A percentile compares a stretch with the other conserved stretches of the same genome.
Conservation (phyloP, 1,140 invertebrate genomes). For the Chrysomallon squamiferum region DNA sequence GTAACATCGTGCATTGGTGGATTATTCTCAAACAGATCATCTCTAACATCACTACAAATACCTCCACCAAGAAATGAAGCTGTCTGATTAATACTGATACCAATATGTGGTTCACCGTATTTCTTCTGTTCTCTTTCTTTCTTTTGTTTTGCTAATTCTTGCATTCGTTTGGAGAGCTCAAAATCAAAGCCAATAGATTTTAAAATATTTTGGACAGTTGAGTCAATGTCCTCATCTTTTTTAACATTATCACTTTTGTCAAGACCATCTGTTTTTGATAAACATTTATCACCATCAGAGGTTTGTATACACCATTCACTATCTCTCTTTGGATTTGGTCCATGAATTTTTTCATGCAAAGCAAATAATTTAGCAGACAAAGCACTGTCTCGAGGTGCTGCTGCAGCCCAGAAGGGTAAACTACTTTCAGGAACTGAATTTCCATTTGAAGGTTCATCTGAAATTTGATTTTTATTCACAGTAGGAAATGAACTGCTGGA, state of each 20-base stretch:
- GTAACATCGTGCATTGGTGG: background rate
- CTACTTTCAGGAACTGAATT: slow-evolving; percentile 1
- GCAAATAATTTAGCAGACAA: slow-evolving; percentile 8
- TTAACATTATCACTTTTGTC: slow-evolving; percentile 11
- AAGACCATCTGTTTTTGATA: background rate
- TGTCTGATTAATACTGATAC: slow-evolving; percentile 42
- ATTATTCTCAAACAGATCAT: slow-evolving; percentile 20
- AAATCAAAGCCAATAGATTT: slow-evolving; percentile 63
- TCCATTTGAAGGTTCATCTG: background rate
- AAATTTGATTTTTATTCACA: background rate
- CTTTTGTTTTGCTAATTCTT: slow-evolving; percentile 51
- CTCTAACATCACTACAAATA: slow-evolving; percentile 24
- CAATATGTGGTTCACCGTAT: slow-evolving; percentile 1
- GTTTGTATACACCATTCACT: slow-evolving; percentile 5
- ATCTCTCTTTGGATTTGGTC: background rate
- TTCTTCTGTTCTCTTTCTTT: slow-evolving; percentile 31
- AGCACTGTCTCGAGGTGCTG: background rate
- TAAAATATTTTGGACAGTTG: slow-evolving; percentile 60
- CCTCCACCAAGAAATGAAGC: slow-evolving; percentile 54
- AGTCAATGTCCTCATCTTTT: slow-evolving; percentile 39
- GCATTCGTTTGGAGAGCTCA: slow-evolving; percentile 62
- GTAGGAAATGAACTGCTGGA: background rate
- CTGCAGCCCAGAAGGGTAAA: slow-evolving; percentile 1
- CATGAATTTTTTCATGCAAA: slow-evolving; percentile 24
- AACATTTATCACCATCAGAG: background rate